Base-by-base conservation (phyloP, 1,140 invertebrate genomes). In the Drosophila lowei region DNA sequence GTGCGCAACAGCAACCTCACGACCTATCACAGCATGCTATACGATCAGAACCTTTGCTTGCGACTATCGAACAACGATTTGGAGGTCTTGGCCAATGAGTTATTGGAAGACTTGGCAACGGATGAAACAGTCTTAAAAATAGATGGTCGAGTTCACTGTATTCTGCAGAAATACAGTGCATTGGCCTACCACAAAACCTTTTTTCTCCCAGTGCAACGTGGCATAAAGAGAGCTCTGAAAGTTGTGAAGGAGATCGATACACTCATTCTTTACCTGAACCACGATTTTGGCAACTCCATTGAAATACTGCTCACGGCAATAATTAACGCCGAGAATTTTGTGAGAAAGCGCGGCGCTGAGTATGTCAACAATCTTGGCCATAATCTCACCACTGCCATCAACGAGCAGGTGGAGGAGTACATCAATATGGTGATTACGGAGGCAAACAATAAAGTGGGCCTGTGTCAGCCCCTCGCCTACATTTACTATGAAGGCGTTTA, bases 401-500 rank as follows among this genome's bases (percentile, higher is more conserved):
- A 93, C 8, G 88, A 91, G 8, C 93, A 94, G 81, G 93, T 97
- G 8, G 92, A 94, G 21, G 90, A 92, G 16, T 97, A 95, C 92
- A 90, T 96, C 61, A 70, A 93, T 13, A 93, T 94, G 72, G 93
- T 96, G 6, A 92, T 93, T 34, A 66, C 75, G 3, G 93, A 93
- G 28, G 93, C 94, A 1, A 77, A 93, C 38, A 79, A 91, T 8
- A 92, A 94, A 28, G 93, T 97, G 48, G 97, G 96, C 6, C 92
- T 93, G 77, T 98, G 97, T 92, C 94, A 93, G 34, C 96, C 96
- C 15, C 90, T 98, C 2, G 95, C 95, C 58, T 93, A 94, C 63
- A 95, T 95, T 8, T 95, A 96, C 83, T 95, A 97, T 89, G 93
- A 95, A 2, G 95, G 95, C 3, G 91, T 96, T 13, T 94, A 95